A percentile compares a stretch with the other conserved stretches of the same genome.
Evolutionary conservation across 2,888 invertebrate species (phyloP).

Genomic region (Hirtodrosophila cameraria): DNA sequence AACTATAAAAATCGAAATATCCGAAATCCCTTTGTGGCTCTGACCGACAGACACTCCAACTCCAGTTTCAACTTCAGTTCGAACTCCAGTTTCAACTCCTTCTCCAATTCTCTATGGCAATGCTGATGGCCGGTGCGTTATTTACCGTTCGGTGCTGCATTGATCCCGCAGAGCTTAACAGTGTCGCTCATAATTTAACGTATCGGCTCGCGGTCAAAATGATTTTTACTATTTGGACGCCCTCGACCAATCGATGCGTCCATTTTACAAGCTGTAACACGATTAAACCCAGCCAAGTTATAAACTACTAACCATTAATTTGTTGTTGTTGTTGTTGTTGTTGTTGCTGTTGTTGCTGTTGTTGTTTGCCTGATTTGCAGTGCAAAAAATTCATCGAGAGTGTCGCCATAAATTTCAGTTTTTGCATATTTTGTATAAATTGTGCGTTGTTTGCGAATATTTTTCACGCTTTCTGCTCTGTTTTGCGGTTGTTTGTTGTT

Average conservation of each 20-base stretch:
- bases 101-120: not conserved
- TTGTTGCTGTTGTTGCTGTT: slow-evolving; percentile 4
- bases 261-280: slow-evolving; percentile 61
- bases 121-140: slow-evolving; percentile 30
- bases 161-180: slow-evolving; percentile 78
- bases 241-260: slow-evolving; percentile 40
- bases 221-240: slow-evolving; percentile 49
- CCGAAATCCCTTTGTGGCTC: slow-evolving; percentile 60
- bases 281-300: slow-evolving; percentile 50
- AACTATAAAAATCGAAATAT: slow-evolving; percentile 66
- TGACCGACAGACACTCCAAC: not conserved
- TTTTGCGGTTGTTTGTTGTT: slow-evolving; percentile 19
- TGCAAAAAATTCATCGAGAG: slow-evolving; percentile 20
- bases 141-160: slow-evolving; percentile 53
- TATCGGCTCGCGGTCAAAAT: slow-evolving; percentile 55
- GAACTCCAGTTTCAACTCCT: not conserved
- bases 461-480: slow-evolving; percentile 32
- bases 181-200: slow-evolving; percentile 71
- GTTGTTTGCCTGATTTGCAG: slow-evolving; percentile 15
- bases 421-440: slow-evolving; percentile 62
- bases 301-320: slow-evolving; percentile 58
- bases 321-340: slow-evolving; percentile 31
- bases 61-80: not conserved
- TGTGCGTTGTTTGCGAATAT: slow-evolving; percentile 40
- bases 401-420: slow-evolving; percentile 42